Evolutionary conservation across 2,888 invertebrate species (phyloP), one percentile per base, ranked within the genome.

Genomic region (Noctua janthina): DNA sequence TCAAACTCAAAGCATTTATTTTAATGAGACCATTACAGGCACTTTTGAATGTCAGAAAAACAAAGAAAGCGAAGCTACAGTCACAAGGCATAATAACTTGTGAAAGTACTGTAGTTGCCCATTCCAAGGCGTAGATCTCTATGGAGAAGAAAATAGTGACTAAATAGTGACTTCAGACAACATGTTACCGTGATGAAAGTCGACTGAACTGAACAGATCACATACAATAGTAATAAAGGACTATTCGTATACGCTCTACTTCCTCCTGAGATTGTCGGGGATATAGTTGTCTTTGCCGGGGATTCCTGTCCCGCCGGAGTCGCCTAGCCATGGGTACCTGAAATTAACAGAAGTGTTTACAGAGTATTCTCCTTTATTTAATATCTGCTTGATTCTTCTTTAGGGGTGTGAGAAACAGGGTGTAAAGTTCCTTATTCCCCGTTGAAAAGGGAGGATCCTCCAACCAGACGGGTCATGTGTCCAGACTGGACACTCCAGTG

Each of bases 241-340:
- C 85, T 87, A 86, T 43, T 78, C 85, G 74, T 78, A 74, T 62
- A 81, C 79, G 83, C 70, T 85, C 92, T 95, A 96, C 87, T 96
- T 96, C 90, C 94, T 95, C 87, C 93, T 96, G 74, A 97, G 95
- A 91, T 97, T 98, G 92, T 98, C 98, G 73, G 98, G 98, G 94
- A 98, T 97, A 93, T 99, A 99, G 94, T 98, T 98, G 93, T 99
- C 99, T 89, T 97, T 98, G 70, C 98, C 98, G 54, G 98, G 97
- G 87, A 98, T 97, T 20, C 99, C 99, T 46, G 98, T 98, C 77
- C 99, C 99, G 89, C 98, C 98, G 3, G 99, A 98, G 95, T 99
- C 99, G 49, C 99, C 99, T 85, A 99, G 94, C 99, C 99, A 99
- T 5, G 99, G 99, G 95, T 98, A 98, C 90, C 97, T 98, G 92